Conservation (phyloP, 1,140 invertebrate genomes). For the Propsilocerus akamusi region DNA sequence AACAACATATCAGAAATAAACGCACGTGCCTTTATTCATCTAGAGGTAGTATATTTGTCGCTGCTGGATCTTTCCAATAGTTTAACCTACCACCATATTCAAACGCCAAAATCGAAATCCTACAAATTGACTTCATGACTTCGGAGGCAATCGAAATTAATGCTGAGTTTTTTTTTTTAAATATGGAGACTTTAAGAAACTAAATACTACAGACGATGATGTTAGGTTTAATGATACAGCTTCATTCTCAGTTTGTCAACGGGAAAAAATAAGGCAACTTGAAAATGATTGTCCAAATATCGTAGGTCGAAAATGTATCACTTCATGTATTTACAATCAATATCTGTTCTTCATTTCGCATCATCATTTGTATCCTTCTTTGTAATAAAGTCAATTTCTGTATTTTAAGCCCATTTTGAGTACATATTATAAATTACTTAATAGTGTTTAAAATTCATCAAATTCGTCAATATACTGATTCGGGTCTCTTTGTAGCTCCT, state of each 20-base stretch:
- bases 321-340: too few species aligned
- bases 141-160: neutral
- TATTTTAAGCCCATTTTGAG: too few species aligned
- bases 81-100: constrained; percentile 26
- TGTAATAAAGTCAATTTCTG: too few species aligned
- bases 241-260: neutral
- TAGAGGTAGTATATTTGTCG: constrained; percentile 15
- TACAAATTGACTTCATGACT: neutral
- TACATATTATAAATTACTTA: too few species aligned
- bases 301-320: too few species aligned
- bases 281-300: neutral
- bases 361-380: too few species aligned
- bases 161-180: neutral
- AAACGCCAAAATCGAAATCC: neutral
- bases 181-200: neutral
- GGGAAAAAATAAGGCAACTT: neutral
- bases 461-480: too few species aligned
- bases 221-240: neutral
- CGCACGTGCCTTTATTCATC: constrained; percentile 15
- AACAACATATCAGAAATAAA: constrained; percentile 28
- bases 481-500: too few species aligned
- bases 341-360: too few species aligned
- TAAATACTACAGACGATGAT: neutral
- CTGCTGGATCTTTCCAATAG: constrained; percentile 51
- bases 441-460: too few species aligned